Evolutionary conservation across 2,797 vertebrate species (phyloP).

Genomic region (Poliocrania exsul): DNA sequence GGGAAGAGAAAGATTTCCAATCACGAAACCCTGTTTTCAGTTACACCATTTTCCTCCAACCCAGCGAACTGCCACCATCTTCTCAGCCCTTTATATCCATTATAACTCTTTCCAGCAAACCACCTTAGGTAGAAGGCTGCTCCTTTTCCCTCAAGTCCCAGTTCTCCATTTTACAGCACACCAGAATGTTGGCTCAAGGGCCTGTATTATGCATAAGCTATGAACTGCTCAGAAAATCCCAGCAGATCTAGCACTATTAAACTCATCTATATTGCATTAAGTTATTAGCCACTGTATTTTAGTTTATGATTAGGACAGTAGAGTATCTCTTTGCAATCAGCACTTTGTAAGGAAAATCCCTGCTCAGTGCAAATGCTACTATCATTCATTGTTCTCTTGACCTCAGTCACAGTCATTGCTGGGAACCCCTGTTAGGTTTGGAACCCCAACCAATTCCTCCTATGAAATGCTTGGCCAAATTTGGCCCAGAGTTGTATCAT

Average conservation of each 20-base stretch:
- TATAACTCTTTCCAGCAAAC: background rate
- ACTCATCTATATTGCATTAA: conserved; percentile 68
- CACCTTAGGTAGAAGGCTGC: background rate
- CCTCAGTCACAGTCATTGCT: background rate
- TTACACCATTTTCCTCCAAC: background rate
- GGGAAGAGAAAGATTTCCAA: background rate
- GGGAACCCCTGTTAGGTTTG: background rate
- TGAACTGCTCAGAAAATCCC: conserved; percentile 56
- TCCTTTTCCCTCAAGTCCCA: background rate
- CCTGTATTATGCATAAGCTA: conserved; percentile 44
- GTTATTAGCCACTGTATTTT: conserved; percentile 54
- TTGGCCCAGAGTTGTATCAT: background rate
- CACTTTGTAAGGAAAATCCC: conserved; percentile 35
- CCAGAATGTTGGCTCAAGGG: conserved; percentile 24
- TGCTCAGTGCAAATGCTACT: conserved; percentile 24
- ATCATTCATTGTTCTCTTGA: conserved; percentile 29
- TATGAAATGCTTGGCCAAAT: background rate
- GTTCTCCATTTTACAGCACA: background rate
- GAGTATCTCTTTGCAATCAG: conserved; percentile 50
- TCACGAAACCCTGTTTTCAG: background rate
- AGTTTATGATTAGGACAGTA: conserved; percentile 54
- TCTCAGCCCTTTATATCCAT: background rate
- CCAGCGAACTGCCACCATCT: background rate
- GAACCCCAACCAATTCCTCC: background rate
- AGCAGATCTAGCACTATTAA: conserved; percentile 59